Evolutionary conservation across 2,113 vertebrate species (phyloP), one percentile per base, ranked within the genome.

Genomic region (Centrocercus urophasianus): DNA sequence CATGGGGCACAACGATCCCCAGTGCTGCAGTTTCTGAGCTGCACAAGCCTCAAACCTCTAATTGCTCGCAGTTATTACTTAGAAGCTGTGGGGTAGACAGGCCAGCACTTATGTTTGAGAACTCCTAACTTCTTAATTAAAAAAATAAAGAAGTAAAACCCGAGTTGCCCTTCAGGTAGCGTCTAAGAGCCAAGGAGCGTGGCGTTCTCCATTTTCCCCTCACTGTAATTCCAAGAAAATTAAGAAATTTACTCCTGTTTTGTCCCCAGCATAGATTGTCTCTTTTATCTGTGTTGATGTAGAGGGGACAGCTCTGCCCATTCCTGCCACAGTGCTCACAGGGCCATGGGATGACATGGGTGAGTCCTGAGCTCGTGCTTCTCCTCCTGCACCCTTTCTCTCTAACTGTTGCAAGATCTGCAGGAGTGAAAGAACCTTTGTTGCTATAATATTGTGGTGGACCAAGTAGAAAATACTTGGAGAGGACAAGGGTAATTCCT

Each of bases 1-100:
- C 10, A 6, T 0, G 1, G 72, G 24, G 60, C 74, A 12, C 4
- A 1, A 11, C 0, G 0, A 36, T 66, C 30, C 40, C 20, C 6
- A 8, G 40, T 72, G 71, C 57, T 48, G 38, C 48, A 27, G 36
- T 3, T 67, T 24, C 57, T 54, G n/a, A 6, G 32, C 42, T 28
- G 60, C 65, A 16, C 27, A 69, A 60, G n/a, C 8, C 47, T 56
- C 67, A 10, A 38, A 3, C 18, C 11, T 13, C 30, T 43, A 18
- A 1, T 25, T 9, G 13, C 22, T 19, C 13, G 42, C 42, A 47
- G 9, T 10, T 45, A 10, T 20, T 50, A 25, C 27, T 38, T 12
- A 5, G 6, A 25, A n/a, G n/a, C 61, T 45, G 11, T 18, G 19
- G 27, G 42, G 8, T 3, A 6, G 43, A 56, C 19, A 24, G 30